Conservation (phyloP, 2,797 vertebrate genomes). For the Stomatorhinus walkeri region DNA sequence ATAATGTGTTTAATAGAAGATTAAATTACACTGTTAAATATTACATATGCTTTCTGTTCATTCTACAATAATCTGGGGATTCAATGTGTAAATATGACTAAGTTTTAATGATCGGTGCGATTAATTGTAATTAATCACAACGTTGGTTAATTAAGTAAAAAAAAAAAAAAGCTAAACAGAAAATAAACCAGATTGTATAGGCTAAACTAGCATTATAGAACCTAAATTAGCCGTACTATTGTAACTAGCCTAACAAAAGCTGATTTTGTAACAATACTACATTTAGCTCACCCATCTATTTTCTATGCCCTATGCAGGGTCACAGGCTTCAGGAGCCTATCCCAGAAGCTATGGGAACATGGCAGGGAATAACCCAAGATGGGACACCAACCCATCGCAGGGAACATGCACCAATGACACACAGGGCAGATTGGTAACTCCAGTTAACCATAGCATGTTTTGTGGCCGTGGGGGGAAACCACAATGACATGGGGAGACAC, state of each 20-base stretch:
- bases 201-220: background rate
- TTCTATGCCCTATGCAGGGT: background rate
- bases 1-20: background rate
- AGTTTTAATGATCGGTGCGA: background rate
- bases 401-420: background rate
- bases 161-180: background rate
- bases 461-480: background rate
- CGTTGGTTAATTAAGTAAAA: background rate
- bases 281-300: background rate
- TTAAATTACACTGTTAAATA: background rate
- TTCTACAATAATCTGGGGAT: background rate
- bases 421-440: background rate
- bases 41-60: background rate
- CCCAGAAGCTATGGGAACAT: background rate
- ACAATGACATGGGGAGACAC: background rate
- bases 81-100: background rate
- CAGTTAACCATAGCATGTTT: background rate
- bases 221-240: background rate
- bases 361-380: background rate
- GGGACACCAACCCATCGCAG: background rate
- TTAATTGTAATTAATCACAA: background rate
- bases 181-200: background rate
- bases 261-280: background rate
- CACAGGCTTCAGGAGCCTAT: background rate
- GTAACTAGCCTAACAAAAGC: background rate